Evolutionary conservation across 30 jellyfish, hydroid and myxozoan species (phyloP).

Genomic region (Calvadosia cruxmelitensis): DNA sequence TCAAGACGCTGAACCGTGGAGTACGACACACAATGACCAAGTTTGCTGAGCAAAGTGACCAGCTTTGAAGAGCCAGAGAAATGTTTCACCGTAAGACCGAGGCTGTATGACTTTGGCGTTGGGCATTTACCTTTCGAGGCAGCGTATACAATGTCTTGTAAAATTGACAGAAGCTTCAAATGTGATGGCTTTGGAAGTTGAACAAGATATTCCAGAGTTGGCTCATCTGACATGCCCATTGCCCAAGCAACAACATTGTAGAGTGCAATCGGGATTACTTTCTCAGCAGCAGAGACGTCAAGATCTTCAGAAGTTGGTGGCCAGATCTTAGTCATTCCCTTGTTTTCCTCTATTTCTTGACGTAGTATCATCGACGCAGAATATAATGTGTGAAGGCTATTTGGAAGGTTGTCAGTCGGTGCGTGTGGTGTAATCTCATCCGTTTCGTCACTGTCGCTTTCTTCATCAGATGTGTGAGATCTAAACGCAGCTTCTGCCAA

Average conservation of each 20-base stretch:
- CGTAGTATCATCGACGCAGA: no score
- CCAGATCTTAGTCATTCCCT: constrained; percentile 29
- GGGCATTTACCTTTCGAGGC: constrained; percentile 26
- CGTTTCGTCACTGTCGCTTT: no score
- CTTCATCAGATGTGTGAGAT: constrained; percentile 17
- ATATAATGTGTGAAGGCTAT: no score
- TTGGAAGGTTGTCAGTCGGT: no score
- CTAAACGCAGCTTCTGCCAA: constrained; percentile 8
- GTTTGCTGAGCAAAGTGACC: constrained; percentile 13
- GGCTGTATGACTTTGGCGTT: constrained; percentile 32
- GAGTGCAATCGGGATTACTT: constrained; percentile 12
- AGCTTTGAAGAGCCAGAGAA: constrained; percentile 31
- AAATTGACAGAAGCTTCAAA: constrained; percentile 3
- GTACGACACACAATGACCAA: constrained; percentile 43
- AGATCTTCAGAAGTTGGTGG: constrained; percentile 45
- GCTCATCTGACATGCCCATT: constrained; percentile 36
- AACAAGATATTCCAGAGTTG: constrained; percentile 26
- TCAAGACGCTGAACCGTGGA: constrained; percentile 14
- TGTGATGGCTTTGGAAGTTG: no score
- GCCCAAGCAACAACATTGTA: constrained; percentile 26
- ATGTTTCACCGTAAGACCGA: constrained; percentile 39
- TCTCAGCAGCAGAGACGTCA: constrained; percentile 1
- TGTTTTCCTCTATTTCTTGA: constrained; percentile 17
- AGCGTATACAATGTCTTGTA: constrained; percentile 32
- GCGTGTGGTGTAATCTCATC: no score